Evolutionary conservation across 2,888 invertebrate genomes (phyloP), one percentile per base, ranked within the genome.

Genomic region (Andricus curvator): DNA sequence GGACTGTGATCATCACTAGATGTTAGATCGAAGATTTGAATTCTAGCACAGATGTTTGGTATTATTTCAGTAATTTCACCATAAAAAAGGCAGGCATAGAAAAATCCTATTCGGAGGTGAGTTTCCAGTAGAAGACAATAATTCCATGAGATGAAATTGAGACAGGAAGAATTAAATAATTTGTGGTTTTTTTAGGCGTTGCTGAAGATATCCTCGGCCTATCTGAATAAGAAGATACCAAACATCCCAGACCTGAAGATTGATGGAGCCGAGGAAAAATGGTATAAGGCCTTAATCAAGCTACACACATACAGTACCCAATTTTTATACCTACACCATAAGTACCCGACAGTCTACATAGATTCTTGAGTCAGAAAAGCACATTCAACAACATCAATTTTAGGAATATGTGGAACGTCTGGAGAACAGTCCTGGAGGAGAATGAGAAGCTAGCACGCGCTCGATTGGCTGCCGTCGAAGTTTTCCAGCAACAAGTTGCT

Each of bases 371-470:
- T 29, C 51, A 68, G 25, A 51, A 70, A n/a, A 74, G 56, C 70
- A 74, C 51, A 84, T 81, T 82, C 80, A 78, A 79, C 68, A 62
- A 82, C 37, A 80, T 81, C 80, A 67, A 80, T 86, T 80, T 83
- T 85, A 99, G 99, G 97, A 98, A 98, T 91, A 97, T 98, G 96
- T 98, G 98, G 97, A 97, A 97, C 90, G 98, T 99, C n/a, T 99
- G 99, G 99, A 95, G 98, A 85, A 97, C 97, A 0, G 97, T 99
- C 4, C 94, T 99, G 88, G 98, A 99, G 92, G 99, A 99, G 93
- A 98, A 98, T 91, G 98, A 99, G 92, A 97, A 98, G 92, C 93
- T 98, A 87, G 98, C 98, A 20, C 95, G 97, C 84, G 97, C 98
- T 25, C 94, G 98, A 70, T 94, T 99, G 79, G 98, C 98, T 0